phyloP scores from a whole-genome alignment of 2,888 invertebrate genomes.

The Drosophila mimetica region DNA sequence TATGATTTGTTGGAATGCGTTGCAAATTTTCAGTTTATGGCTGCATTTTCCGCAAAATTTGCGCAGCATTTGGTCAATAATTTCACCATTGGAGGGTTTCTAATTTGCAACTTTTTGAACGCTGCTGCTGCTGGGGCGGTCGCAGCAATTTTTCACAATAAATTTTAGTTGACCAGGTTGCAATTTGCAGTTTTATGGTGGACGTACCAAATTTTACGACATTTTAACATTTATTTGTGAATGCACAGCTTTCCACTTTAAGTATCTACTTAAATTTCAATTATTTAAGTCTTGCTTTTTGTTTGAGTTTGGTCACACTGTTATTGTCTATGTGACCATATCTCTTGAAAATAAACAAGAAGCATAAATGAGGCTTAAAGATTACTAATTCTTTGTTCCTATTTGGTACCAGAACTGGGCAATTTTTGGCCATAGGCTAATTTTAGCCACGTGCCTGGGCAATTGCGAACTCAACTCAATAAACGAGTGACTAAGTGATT shows the following conservation, averaged over 20 bases:
- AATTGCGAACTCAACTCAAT: not conserved
- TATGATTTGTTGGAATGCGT: conserved; percentile 22
- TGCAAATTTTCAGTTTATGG: conserved; percentile 19
- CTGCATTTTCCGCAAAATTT: conserved; percentile 27
- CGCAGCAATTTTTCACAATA: conserved; percentile 6
- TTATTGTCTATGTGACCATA: not conserved
- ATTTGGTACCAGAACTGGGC: not conserved
- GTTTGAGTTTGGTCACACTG: not conserved
- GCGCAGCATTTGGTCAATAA: conserved; percentile 30
- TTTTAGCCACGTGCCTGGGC: not conserved
- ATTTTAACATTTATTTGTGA: not conserved
- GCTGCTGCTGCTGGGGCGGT: not conserved
- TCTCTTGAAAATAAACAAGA: not conserved
- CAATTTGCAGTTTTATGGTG: conserved; percentile 1
- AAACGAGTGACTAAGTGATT: conserved; percentile 8
- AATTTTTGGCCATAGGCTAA: not conserved
- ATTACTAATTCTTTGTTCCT: too few relatives aligned
- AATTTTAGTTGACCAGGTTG: conserved; percentile 2
- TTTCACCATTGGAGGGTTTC: conserved; percentile 18
- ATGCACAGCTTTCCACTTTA: not conserved
- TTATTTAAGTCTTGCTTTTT: not conserved
- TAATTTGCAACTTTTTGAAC: conserved; percentile 6
- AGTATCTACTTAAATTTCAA: not conserved
- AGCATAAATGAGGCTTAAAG: too few relatives aligned
- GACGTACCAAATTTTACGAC: not conserved